A percentile compares a stretch with the other conserved stretches of the same genome.
These are phyloP conservation scores for Protosalanx chinensis DNA, from an alignment of 2,797 vertebrate genomes.

Conservation along the genomic window DNA sequence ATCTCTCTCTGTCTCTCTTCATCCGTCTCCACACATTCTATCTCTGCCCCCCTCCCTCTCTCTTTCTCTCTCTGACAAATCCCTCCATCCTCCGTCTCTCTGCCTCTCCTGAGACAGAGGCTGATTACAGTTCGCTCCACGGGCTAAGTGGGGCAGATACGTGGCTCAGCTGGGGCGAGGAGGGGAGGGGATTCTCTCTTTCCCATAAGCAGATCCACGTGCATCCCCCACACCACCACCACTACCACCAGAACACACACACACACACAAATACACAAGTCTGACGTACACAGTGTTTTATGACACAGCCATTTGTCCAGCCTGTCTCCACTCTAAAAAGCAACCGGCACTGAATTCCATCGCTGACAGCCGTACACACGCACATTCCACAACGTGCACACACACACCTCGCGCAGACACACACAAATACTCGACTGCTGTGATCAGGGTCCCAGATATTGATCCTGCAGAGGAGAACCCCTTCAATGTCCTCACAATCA, in stretches of 20 bases:
- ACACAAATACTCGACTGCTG: not conserved
- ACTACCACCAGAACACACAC: constrained; percentile 18
- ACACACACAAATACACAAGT: not conserved
- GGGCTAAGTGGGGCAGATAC: constrained; percentile 75
- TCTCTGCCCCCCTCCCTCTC: too few relatives aligned
- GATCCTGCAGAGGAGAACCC: too few relatives aligned
- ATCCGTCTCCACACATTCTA: too few relatives aligned
- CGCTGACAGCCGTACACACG: too few relatives aligned
- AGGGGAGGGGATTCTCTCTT: constrained; percentile 38
- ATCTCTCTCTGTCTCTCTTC: not conserved
- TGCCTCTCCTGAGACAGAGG: constrained; percentile 59
- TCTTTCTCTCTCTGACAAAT: constrained; percentile 3
- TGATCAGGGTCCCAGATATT: too few relatives aligned
- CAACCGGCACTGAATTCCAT: too few relatives aligned
- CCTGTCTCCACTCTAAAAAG: too few relatives aligned
- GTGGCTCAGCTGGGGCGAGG: constrained; percentile 66
- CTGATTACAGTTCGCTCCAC: constrained; percentile 74
- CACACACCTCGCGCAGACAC: not conserved
- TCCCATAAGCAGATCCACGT: constrained; percentile 43
- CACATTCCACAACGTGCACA: not conserved
- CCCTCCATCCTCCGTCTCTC: not conserved
- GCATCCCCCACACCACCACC: constrained; percentile 30
- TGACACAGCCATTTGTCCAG: too few relatives aligned
- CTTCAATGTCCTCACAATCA: not conserved
- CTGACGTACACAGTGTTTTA: not conserved